Evolutionary conservation across 35 echinoderm and acorn worm species (phyloP).

Genomic region (Amphiura filiformis): DNA sequence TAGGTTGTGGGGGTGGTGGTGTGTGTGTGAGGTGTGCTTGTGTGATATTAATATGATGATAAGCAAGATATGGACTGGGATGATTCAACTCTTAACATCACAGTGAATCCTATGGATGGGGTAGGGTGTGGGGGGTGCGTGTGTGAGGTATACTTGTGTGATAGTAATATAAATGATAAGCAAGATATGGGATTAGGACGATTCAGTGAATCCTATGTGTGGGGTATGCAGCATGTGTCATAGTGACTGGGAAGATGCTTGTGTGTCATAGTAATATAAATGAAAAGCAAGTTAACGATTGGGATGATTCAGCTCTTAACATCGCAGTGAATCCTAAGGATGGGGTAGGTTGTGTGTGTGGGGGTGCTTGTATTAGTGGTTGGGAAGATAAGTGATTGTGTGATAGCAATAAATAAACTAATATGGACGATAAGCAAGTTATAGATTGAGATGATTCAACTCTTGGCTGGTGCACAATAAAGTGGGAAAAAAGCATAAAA

Average conservation of each 20-base stretch:
- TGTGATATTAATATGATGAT: background rate
- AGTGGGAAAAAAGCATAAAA: no score
- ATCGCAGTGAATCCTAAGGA: constrained; percentile 99
- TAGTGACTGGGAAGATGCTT: background rate
- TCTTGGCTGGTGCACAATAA: no score
- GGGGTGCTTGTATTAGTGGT: background rate
- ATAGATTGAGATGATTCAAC: background rate
- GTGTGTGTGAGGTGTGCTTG: background rate
- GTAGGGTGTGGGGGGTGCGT: background rate
- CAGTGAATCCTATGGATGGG: background rate
- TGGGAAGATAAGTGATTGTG: background rate
- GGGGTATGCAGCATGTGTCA: constrained; percentile 52
- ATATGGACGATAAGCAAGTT: background rate
- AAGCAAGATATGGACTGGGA: background rate
- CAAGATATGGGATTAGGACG: constrained; percentile 94
- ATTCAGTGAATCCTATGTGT: constrained; percentile 86
- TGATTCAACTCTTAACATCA: background rate
- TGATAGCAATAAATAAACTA: background rate
- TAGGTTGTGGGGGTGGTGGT: constrained; percentile 31
- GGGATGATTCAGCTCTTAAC: constrained; percentile 93
- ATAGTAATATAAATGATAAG: constrained; percentile 41
- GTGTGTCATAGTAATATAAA: constrained; percentile 25
- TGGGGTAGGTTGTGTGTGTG: constrained; percentile 53
- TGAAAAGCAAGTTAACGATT: constrained; percentile 92
- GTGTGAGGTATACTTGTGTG: background rate